These are phyloP conservation scores for Numida meleagris DNA, from an alignment of 2,113 vertebrate genomes.

Conservation along the genomic window DNA sequence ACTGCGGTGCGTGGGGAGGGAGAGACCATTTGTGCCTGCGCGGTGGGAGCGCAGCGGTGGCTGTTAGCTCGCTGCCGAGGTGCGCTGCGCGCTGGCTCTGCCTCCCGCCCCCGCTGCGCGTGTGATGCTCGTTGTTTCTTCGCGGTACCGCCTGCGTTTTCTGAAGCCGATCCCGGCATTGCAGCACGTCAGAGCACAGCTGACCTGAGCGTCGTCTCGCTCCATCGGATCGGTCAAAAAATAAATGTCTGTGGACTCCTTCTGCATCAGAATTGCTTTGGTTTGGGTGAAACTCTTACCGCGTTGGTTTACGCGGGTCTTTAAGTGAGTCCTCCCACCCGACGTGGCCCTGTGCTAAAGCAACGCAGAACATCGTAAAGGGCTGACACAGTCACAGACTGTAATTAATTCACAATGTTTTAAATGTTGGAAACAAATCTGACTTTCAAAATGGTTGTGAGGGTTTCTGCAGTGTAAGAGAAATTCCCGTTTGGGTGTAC, in stretches of 20 bases:
- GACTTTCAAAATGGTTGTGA: not conserved
- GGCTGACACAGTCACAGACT: not conserved
- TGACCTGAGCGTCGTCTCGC: not conserved
- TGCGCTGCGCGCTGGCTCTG: no score
- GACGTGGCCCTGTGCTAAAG: not conserved
- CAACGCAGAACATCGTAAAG: not conserved
- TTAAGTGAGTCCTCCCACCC: not conserved
- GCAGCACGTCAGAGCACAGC: not conserved
- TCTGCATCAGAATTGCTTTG: not conserved
- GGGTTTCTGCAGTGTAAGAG: not conserved
- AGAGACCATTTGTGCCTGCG: no score
- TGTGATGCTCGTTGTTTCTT: not conserved
- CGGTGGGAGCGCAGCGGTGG: no score
- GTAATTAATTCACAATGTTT: conserved; percentile 6
- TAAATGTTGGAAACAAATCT: not conserved
- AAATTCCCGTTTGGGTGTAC: not conserved
- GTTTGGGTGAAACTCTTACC: no score
- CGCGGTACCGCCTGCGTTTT: not conserved
- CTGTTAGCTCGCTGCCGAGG: no score
- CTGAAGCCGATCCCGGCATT: not conserved
- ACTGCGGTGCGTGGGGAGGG: no score
- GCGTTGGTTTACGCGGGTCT: no score
- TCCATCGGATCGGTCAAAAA: not conserved
- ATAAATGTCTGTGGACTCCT: not conserved
- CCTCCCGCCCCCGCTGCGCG: no score